phyloP scores from a whole-genome alignment of 1,140 invertebrate genomes.

The Penaeus vannamei region DNA sequence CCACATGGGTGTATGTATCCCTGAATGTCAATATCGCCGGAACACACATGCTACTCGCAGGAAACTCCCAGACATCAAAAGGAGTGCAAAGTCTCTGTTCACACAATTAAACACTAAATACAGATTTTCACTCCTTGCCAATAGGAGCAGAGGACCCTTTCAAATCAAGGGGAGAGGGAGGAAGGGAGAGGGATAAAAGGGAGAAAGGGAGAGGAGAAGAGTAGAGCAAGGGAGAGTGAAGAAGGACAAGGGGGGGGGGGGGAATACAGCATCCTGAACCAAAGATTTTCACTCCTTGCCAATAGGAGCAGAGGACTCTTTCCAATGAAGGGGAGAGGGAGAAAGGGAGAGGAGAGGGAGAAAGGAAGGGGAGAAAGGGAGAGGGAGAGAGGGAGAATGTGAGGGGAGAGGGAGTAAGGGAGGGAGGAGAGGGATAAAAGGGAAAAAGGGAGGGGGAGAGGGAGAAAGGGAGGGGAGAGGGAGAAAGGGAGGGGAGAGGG shows the following conservation, averaged over 20 bases:
- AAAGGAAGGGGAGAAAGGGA: neutral
- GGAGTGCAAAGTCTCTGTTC: too few relatives aligned
- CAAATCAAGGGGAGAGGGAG: neutral
- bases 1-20: too few relatives aligned
- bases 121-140: too few relatives aligned
- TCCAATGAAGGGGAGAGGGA: neutral
- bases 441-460: neutral
- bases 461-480: neutral
- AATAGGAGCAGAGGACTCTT: conserved; percentile 1
- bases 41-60: too few relatives aligned
- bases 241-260: neutral
- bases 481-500: neutral
- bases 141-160: conserved; percentile 1
- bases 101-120: too few relatives aligned
- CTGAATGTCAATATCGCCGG: too few relatives aligned
- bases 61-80: too few relatives aligned
- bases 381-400: neutral
- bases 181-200: neutral
- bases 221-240: neutral
- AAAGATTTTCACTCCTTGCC: too few relatives aligned
- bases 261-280: too few relatives aligned
- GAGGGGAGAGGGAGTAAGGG: neutral
- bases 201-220: conserved; percentile 9
- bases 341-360: neutral
- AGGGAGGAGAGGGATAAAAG: neutral